Evolutionary conservation across 2,888 invertebrate species (phyloP), one percentile per base, ranked within the genome.

Genomic region (Pachliopta kotzebuea): DNA sequence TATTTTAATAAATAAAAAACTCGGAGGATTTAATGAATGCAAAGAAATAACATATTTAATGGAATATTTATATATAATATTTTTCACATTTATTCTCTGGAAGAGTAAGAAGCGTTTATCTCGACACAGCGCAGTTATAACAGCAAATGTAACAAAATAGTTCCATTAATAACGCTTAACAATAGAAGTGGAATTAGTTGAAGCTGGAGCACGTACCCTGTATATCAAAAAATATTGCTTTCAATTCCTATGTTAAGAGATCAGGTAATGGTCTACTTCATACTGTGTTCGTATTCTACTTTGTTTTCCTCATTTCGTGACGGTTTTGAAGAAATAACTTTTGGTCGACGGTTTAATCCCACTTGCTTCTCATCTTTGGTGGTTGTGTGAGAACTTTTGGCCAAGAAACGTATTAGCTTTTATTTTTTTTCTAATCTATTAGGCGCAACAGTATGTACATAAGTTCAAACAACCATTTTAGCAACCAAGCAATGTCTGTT

Each of bases 101-200:
- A 24, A 52, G 17, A 24, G 17, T 52, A 52, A 52, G 24, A 21
- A 52, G 24, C 21, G 37, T 45, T 56, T 56, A 56, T 52, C 56
- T 57, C 24, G 20, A 52, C 52, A 29, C 24, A 14, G 24, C 45
- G 17, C 42, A 29, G 57, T 42, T 26, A 23, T 58, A 63, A 42
- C 29, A 42, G 29, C 29, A 63, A 58, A 58, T 37, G 57, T 57
- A 63, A 63, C 52, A 58, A 53, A 63, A 58, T 58, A 63, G 50
- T 52, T 53, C 53, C 62, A 63, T 63, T 63, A 56, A 63, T 63
- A 58, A 63, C 42, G 45, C 57, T 63, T 63, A 63, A 58, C 45
- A 63, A 63, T 58, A 18, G 57, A 42, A 42, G 9, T 42, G 57
- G 52, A 63, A 58, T 63, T 58, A 58, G 57, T 63, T 57, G 26